A percentile compares a stretch with the other conserved stretches of the same genome.
Evolutionary conservation across 2,113 vertebrate genomes (phyloP).

Genomic region (Notechis scutatus): DNA sequence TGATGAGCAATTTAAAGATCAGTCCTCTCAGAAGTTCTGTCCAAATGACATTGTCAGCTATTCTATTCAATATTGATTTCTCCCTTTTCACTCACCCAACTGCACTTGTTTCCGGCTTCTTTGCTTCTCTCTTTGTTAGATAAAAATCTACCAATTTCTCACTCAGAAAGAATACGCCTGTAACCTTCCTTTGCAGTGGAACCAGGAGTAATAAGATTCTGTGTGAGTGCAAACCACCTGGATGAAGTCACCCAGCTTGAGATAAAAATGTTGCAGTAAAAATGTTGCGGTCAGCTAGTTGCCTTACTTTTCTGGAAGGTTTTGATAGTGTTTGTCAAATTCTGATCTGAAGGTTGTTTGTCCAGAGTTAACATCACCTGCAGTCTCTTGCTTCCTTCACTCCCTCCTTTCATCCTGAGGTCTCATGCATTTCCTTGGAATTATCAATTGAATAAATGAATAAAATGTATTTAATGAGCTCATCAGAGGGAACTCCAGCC

Average conservation of each 20-base stretch:
- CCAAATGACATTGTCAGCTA: conserved; percentile 50
- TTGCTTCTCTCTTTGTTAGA: conserved; percentile 48
- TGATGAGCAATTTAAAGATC: conserved; percentile 52
- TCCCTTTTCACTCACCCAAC: conserved; percentile 6
- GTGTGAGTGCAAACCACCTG: conserved; percentile 35
- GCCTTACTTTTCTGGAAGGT: conserved; percentile 48
- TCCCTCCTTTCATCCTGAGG: background rate
- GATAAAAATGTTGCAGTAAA: conserved; percentile 38
- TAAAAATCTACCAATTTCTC: conserved; percentile 55
- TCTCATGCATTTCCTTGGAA: conserved; percentile 36
- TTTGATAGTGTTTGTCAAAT: conserved; percentile 59
- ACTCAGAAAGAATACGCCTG: conserved; percentile 44
- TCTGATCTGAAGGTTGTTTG: conserved; percentile 65
- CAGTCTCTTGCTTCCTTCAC: background rate
- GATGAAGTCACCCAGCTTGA: conserved; percentile 57
- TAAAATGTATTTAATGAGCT: background rate
- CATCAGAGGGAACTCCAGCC: background rate
- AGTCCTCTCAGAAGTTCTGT: conserved; percentile 41
- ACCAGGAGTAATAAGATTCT: conserved; percentile 58
- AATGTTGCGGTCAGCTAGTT: conserved; percentile 50
- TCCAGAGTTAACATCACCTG: conserved; percentile 49
- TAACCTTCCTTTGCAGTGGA: conserved; percentile 60
- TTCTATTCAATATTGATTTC: conserved; percentile 51
- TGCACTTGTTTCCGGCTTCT: conserved; percentile 50
- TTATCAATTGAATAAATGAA: conserved; percentile 15